phyloP scores from a whole-genome alignment of 2,888 invertebrate genomes.

The Masnerella sp. region DNA sequence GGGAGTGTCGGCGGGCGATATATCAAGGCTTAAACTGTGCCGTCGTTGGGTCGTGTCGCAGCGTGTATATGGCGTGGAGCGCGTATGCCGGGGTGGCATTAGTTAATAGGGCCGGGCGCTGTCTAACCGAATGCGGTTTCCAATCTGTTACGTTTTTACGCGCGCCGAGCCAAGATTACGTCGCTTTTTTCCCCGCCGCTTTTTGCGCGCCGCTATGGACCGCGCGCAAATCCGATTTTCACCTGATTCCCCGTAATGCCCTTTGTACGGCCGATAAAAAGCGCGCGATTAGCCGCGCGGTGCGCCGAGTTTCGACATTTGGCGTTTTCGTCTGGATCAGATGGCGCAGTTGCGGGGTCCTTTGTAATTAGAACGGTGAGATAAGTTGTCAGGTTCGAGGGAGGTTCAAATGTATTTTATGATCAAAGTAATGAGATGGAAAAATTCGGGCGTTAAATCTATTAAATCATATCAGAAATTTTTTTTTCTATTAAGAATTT shows the following conservation, averaged over 20 bases:
- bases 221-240: constrained; percentile 59
- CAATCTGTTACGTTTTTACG: constrained; percentile 77
- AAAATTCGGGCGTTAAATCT: too few species aligned
- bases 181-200: constrained; percentile 55
- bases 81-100: constrained; percentile 74
- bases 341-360: too few species aligned
- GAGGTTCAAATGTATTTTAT: too few species aligned
- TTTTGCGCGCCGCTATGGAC: constrained; percentile 39
- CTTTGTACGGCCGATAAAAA: constrained; percentile 47
- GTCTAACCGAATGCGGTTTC: constrained; percentile 76
- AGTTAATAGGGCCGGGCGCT: constrained; percentile 74
- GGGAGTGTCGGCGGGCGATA: constrained; percentile 77
- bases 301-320: background rate
- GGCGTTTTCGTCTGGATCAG: too few species aligned
- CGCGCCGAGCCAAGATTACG: constrained; percentile 59
- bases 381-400: too few species aligned
- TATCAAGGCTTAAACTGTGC: constrained; percentile 78
- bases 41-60: constrained; percentile 69
- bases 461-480: too few species aligned
- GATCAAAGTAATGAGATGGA: too few species aligned
- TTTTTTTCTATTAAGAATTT: too few species aligned
- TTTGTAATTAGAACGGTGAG: too few species aligned
- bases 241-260: constrained; percentile 57
- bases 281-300: constrained; percentile 36
- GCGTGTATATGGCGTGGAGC: constrained; percentile 64